Evolutionary conservation across 2,797 vertebrate species (phyloP).

Genomic region (Ctenopoma kingsleyae): DNA sequence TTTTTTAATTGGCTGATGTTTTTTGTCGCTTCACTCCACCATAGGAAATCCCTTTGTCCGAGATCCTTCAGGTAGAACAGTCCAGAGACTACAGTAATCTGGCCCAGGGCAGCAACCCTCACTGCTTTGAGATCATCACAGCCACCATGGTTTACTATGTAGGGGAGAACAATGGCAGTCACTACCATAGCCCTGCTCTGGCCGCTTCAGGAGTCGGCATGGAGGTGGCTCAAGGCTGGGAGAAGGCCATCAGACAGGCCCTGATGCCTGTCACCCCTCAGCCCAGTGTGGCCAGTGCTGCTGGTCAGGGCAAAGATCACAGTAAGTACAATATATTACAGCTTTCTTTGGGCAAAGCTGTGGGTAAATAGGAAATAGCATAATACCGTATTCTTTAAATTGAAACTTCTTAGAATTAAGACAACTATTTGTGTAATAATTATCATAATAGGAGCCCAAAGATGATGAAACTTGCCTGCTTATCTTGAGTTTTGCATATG

Average conservation of each 20-base stretch:
- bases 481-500: background rate
- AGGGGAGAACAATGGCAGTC: constrained; percentile 93
- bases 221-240: constrained; percentile 97
- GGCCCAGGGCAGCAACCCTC: constrained; percentile 93
- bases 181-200: constrained; percentile 91
- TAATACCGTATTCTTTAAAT: background rate
- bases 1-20: background rate
- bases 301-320: constrained; percentile 94
- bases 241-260: constrained; percentile 97
- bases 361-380: background rate
- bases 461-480: background rate
- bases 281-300: constrained; percentile 90
- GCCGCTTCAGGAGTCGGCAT: constrained; percentile 93
- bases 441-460: background rate
- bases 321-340: constrained; percentile 86
- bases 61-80: constrained; percentile 95
- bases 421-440: background rate
- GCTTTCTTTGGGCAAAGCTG: background rate
- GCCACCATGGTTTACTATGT: constrained; percentile 97
- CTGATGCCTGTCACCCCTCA: constrained; percentile 98
- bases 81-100: constrained; percentile 90
- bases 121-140: constrained; percentile 99
- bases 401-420: background rate
- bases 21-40: constrained; percentile 2
- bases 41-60: constrained; percentile 97